Evolutionary conservation across 2,113 vertebrate species (phyloP).

Genomic region (Lophochroa leadbeateri): DNA sequence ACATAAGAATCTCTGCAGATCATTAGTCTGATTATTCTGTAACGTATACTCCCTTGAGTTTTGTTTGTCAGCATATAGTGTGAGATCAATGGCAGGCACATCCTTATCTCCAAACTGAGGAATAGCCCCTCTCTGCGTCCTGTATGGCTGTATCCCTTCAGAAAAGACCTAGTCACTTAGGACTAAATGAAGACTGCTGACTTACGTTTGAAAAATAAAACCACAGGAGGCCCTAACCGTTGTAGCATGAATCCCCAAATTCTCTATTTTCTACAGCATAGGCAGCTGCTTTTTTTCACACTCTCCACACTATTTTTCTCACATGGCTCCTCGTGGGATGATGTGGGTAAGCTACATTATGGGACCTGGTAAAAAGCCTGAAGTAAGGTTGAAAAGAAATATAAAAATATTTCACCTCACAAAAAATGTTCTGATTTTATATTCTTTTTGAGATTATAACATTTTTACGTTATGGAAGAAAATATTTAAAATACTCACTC

Average conservation of each 20-base stretch:
- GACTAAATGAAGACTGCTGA: neutral
- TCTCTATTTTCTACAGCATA: neutral
- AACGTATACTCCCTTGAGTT: neutral
- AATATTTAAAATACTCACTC: neutral
- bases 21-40: neutral
- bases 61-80: neutral
- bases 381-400: neutral
- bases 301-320: neutral
- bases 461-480: neutral
- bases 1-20: conserved; percentile 2
- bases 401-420: neutral
- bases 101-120: neutral
- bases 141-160: neutral
- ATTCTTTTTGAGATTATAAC: neutral
- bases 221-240: neutral
- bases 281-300: neutral
- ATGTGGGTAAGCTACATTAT: accelerated
- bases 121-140: neutral
- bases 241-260: neutral
- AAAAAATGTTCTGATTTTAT: neutral
- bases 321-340: neutral
- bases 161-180: neutral
- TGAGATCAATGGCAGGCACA: neutral
- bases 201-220: neutral
- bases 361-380: neutral